Base-by-base conservation (phyloP, 2,888 invertebrate genomes). In the Poecilobothrus nobilitatus region DNA sequence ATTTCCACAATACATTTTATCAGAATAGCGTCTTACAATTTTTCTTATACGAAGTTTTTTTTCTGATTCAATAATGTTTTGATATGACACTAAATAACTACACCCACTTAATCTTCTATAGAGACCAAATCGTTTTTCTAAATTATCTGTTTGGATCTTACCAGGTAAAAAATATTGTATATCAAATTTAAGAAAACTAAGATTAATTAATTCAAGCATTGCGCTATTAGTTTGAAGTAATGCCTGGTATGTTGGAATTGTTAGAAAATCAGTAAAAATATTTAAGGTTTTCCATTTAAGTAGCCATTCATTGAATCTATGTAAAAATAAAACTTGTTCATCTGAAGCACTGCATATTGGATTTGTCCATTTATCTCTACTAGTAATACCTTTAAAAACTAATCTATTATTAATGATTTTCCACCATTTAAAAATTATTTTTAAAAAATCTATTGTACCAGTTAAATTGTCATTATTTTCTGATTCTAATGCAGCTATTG, bases 391-490 rank as follows among this genome's bases (percentile, higher is more conserved):
- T 62, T 67, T 34, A 62, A 67, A 9, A 18, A 67, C 33, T 33
- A 37, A 62, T 12, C 10, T 66, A 61, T 62, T 53, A n/a, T 66
- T 53, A 4, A 66, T 34, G 2, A 27, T 33, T 20, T 66, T 66
- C 61, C 66, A 66, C 62, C 66, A 62, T 33, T 18, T 27, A 15
- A 61, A 27, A 27, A 66, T 34, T 9, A 66, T 66, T 66, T 66
- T 20, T 21, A 66, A 33, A 34, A 67, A 66, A 18, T 33, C 62
- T 34, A 9, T 61, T 27, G 67, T 67, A 9, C 53, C 44, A 62
- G 15, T 20, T 12, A 20, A 62, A 21, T 63, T 27, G 9, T 63
- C 63, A 34, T 66, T 33, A n/a, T 10, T 7, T 27, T 33, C 18
- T 7, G 53, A 27, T 20, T 66, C 22, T 34, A 67, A 37, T n/a